A percentile compares a stretch with the other conserved stretches of the same genome.
phyloP scores from a whole-genome alignment of 1,140 invertebrate species.

The Trichonephila clavata region DNA sequence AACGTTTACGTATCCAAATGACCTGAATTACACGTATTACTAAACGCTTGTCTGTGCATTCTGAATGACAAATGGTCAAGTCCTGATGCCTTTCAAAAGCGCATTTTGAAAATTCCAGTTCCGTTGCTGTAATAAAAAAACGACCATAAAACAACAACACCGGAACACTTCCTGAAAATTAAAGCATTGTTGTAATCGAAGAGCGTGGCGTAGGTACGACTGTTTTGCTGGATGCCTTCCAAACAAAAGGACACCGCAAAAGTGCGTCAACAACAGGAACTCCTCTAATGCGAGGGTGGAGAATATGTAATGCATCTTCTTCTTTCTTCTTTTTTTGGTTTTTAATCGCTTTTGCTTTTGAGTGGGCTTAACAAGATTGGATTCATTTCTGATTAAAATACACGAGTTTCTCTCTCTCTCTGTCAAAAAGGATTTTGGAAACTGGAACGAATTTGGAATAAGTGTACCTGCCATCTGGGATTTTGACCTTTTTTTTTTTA shows the following conservation, averaged over 20 bases:
- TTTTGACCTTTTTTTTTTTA: not conserved
- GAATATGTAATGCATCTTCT: not conserved
- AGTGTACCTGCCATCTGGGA: not conserved
- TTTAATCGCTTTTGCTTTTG: constrained; percentile 15
- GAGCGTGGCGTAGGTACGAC: not conserved
- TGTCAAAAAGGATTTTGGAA: not conserved
- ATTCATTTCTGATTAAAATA: not conserved
- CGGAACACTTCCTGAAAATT: constrained; percentile 23
- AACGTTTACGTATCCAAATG: not conserved
- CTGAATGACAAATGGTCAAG: not conserved
- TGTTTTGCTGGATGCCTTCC: not conserved
- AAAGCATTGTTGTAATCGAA: not conserved
- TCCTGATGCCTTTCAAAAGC: not conserved
- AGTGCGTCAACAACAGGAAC: constrained; percentile 38
- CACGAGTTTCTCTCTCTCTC: not conserved
- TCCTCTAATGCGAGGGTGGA: constrained; percentile 32
- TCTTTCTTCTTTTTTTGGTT: not conserved
- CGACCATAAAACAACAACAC: not conserved
- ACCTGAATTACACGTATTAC: not conserved
- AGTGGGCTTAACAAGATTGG: constrained; percentile 17
- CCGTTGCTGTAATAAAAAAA: not conserved
- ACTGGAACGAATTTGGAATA: constrained; percentile 24
- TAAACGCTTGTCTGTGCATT: not conserved
- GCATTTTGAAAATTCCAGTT: not conserved
- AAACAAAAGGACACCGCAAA: constrained; percentile 21